Conservation (phyloP, 2,797 vertebrate genomes). For the Manis crassicaudata region DNA sequence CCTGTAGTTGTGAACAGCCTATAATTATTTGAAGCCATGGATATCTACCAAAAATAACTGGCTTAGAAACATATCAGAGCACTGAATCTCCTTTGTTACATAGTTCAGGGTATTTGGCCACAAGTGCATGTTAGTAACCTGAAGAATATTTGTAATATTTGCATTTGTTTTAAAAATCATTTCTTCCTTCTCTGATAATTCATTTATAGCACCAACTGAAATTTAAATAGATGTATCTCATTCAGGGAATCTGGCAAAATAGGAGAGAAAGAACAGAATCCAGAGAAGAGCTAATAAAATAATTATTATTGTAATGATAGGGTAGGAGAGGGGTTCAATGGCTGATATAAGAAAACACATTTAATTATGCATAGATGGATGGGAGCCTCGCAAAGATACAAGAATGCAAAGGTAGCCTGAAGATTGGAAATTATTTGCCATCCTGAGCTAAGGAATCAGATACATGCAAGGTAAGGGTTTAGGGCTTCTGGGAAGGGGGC, state of each 20-base stretch:
- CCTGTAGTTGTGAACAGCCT: neutral
- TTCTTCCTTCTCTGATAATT: neutral
- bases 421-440: neutral
- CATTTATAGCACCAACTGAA: neutral
- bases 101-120: neutral
- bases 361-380: neutral
- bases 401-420: neutral
- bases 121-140: neutral
- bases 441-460: neutral
- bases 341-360: neutral
- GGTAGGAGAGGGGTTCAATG: neutral
- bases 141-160: neutral
- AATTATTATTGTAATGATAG: neutral
- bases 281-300: neutral
- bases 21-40: neutral
- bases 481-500: neutral
- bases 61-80: neutral
- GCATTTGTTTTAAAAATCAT: neutral
- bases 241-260: neutral
- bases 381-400: neutral
- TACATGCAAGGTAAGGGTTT: neutral
- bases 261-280: neutral
- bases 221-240: neutral
- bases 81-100: neutral
- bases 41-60: neutral